Evolutionary conservation across 2,113 vertebrate genomes (phyloP).

Genomic region (Heterotis niloticus): DNA sequence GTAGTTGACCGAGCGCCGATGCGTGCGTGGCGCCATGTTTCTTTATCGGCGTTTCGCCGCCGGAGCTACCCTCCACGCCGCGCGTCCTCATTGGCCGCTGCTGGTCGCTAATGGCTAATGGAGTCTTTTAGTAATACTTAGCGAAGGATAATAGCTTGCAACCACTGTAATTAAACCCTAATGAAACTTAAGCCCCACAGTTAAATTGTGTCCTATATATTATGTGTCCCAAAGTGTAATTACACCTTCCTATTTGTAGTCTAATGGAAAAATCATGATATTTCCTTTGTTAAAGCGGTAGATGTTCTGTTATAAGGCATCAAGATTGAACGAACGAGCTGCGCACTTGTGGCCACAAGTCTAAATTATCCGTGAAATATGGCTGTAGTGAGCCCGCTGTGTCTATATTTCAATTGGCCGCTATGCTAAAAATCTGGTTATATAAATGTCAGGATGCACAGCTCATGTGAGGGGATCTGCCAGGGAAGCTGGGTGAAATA

Average conservation of each 20-base stretch:
- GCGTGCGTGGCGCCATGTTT: neutral
- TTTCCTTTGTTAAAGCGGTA: neutral
- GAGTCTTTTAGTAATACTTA: constrained; percentile 32
- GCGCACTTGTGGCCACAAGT: neutral
- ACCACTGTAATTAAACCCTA: constrained; percentile 43
- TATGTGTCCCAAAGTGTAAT: constrained; percentile 37
- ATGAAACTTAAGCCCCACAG: constrained; percentile 44
- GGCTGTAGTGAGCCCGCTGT: neutral
- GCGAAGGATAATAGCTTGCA: constrained; percentile 38
- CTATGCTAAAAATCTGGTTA: neutral
- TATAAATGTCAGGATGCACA: constrained; percentile 3
- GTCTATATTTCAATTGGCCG: constrained; percentile 10
- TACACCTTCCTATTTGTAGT: constrained; percentile 37
- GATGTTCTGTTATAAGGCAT: neutral
- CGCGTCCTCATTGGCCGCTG: constrained; percentile 14
- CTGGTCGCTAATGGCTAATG: constrained; percentile 23
- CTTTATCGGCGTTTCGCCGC: neutral
- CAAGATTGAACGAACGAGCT: neutral
- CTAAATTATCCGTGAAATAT: neutral
- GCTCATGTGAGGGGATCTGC: neutral
- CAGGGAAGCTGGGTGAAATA: constrained; percentile 13
- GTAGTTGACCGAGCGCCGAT: neutral
- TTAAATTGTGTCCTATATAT: constrained; percentile 41
- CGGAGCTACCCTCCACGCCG: neutral
- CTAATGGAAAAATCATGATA: constrained; percentile 8